Percentiles rank a stretch among this genome's conserved stretches.
phyloP scores from a whole-genome alignment of 2,888 invertebrate species.

The Bellardia bayeri region DNA sequence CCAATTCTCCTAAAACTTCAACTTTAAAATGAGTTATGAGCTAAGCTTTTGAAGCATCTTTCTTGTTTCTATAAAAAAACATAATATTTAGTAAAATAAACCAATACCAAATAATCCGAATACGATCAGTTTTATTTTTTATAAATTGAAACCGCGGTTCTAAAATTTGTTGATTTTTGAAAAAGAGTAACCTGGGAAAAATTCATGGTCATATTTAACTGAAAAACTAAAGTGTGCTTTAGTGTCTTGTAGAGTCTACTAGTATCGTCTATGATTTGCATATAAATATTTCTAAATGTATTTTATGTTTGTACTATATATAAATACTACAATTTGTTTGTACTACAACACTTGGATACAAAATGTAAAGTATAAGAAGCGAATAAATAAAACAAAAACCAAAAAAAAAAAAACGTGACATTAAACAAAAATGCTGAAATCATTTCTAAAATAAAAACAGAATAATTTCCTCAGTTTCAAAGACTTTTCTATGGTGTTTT shows the following conservation, averaged over 20 bases:
- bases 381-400: background rate
- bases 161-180: no score
- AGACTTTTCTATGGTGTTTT: conserved; percentile 1
- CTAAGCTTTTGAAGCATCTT: no score
- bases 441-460: conserved; percentile 65
- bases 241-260: background rate
- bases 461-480: conserved; percentile 30
- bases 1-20: no score
- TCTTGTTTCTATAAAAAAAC: no score
- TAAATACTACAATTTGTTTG: background rate
- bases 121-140: no score
- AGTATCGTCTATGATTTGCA: background rate
- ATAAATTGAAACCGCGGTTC: no score
- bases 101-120: no score
- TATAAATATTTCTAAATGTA: background rate
- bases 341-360: conserved; percentile 13
- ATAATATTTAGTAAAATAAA: no score
- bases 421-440: conserved; percentile 66
- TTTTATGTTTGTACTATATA: no score
- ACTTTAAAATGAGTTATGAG: no score
- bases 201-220: no score
- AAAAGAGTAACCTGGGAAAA: no score
- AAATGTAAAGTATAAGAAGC: conserved; percentile 10
- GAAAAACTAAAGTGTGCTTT: background rate
- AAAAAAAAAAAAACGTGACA: conserved; percentile 62